Base-by-base conservation (phyloP, 2,888 invertebrate genomes). In the Aproaerema taeniolella region DNA sequence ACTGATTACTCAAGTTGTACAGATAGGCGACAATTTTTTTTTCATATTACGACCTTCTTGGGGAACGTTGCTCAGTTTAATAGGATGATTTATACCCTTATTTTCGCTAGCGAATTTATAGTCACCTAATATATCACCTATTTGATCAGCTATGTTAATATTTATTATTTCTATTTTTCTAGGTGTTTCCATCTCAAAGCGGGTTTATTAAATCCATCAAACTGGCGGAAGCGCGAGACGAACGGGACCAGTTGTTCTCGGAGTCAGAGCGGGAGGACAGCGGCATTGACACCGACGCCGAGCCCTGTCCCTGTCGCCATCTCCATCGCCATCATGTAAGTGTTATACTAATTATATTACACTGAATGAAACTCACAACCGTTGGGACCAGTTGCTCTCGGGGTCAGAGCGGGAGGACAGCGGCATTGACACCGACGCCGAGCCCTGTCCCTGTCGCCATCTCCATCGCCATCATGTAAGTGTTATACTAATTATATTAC, bases 271-370 rank as follows among this genome's bases (percentile, higher is more conserved):
- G 60, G 1, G 75, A 74, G 20, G 83, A 83, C 53, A 83, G 83
- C 38, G 83, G 82, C 38, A 81, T 83, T 5, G 82, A 82, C 44
- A 83, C 81, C 45, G 83, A 82, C 48, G 73, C 67, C 32, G 55
- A 35, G 11, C 14, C 7, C 30, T 30, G 30, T 10, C 30, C 30
- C 7, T n/a, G n/a, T n/a, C n/a, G n/a, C n/a, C n/a, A n/a, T n/a
- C n/a, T n/a, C n/a, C 28, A 28, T 12, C 30, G 14, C 14, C 30
- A 30, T 8, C 30, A 12, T 14, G 30, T 30, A 10, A 30, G 30
- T 30, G 2, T 29, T n/a, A n/a, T 3, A 26, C 3, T 9, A 38
- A 58, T 53, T 28, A 49, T 9, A 43, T 15, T 60, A 75, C 67
- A 51, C 62, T 77, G 74, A 72, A 67, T 61, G 65, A 46, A 8